These are phyloP conservation scores for Grantiella picta DNA, from an alignment of 2,113 vertebrate species.

Conservation along the genomic window DNA sequence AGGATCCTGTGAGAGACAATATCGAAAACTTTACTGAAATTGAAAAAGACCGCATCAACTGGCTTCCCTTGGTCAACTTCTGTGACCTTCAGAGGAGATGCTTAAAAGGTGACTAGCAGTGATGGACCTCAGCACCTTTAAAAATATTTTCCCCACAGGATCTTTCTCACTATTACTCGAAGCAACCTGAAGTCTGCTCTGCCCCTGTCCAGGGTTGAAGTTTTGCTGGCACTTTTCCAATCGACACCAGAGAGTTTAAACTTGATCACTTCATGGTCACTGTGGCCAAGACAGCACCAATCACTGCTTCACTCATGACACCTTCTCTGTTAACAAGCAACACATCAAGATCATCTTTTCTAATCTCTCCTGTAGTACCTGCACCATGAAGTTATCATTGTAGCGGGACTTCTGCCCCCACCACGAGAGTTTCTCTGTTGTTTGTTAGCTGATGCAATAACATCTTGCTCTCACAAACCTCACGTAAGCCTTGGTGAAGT, in stretches of 20 bases:
- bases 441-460: no score
- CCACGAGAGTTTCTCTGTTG: neutral
- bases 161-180: neutral
- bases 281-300: neutral
- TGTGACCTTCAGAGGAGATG: neutral
- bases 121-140: neutral
- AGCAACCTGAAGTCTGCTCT: neutral
- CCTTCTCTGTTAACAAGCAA: neutral
- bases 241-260: neutral
- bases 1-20: neutral
- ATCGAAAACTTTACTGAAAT: neutral
- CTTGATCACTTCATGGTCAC: neutral
- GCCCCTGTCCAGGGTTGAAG: accelerated
- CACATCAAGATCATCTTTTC: neutral
- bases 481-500: neutral
- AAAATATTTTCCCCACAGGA: neutral
- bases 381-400: neutral
- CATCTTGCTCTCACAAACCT: neutral
- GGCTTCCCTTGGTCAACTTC: neutral
- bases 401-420: accelerated
- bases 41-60: neutral
- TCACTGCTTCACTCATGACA: neutral
- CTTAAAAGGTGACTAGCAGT: neutral
- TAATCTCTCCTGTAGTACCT: neutral
- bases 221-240: neutral